Evolutionary conservation across 2,113 vertebrate species (phyloP).

Genomic region (Tragelaphus scriptus): DNA sequence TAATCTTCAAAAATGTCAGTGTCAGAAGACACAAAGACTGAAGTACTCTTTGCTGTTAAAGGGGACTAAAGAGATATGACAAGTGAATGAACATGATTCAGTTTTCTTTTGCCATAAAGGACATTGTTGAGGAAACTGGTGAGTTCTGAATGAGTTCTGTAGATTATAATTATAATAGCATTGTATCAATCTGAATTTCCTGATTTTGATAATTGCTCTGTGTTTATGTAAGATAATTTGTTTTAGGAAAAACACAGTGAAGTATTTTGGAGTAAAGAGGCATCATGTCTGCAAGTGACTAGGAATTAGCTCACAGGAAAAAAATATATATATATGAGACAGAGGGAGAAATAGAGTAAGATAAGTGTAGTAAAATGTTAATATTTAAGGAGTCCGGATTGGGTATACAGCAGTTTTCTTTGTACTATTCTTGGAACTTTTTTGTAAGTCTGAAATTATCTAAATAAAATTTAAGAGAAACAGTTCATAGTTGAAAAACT

Average conservation of each 20-base stretch:
- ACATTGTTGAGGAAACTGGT: not conserved
- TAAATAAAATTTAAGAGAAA: not conserved
- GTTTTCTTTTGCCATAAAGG: not conserved
- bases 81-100: not conserved
- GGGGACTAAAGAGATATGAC: not conserved
- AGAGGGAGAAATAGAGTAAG: not conserved
- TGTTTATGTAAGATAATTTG: not conserved
- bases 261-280: not conserved
- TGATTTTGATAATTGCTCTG: not conserved
- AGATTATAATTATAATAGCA: not conserved
- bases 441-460: not conserved
- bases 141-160: not conserved
- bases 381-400: not conserved
- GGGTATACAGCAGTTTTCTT: not conserved
- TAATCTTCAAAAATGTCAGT: conserved; percentile 11
- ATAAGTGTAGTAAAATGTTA: conserved; percentile 12
- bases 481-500: not conserved
- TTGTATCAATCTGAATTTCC: not conserved
- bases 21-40: not conserved
- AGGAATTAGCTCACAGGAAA: not conserved
- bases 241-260: not conserved
- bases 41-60: not conserved
- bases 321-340: not conserved
- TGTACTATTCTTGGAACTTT: not conserved
- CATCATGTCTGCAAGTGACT: not conserved